Evolutionary conservation across 2,113 vertebrate genomes (phyloP).

Genomic region (Oncorhynchus keta): DNA sequence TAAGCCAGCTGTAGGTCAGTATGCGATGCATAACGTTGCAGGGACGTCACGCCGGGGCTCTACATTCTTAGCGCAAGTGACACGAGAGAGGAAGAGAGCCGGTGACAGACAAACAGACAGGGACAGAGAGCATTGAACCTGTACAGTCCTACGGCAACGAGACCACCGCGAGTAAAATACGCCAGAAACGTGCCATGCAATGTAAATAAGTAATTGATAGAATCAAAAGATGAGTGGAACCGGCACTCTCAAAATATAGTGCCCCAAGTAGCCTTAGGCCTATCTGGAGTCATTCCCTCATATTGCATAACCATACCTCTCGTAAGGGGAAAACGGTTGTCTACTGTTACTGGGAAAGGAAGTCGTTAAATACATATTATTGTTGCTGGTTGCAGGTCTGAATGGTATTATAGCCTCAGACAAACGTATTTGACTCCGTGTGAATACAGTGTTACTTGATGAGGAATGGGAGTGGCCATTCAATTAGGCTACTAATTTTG

Average conservation of each 20-base stretch:
- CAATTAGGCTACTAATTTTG: no score
- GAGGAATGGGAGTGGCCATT: no score
- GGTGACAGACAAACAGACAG: conserved; percentile 2
- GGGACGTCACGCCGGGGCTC: conserved; percentile 47
- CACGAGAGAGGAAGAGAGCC: background rate
- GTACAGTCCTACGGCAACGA: conserved; percentile 38
- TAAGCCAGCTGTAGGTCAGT: background rate
- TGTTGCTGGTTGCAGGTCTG: conserved; percentile 13
- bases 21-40: background rate
- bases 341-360: conserved; percentile 57
- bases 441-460: no score
- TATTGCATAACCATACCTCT: conserved; percentile 39
- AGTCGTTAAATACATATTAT: conserved; percentile 46
- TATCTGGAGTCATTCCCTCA: conserved; percentile 46
- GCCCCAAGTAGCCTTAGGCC: background rate
- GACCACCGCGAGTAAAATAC: background rate
- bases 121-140: conserved; percentile 44
- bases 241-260: background rate
- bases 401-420: background rate
- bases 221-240: background rate
- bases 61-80: conserved; percentile 28
- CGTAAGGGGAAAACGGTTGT: background rate
- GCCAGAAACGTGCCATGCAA: background rate
- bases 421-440: background rate
- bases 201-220: background rate